These are phyloP conservation scores for Pangasianodon hypophthalmus DNA, from an alignment of 2,113 vertebrate species.

Conservation along the genomic window DNA sequence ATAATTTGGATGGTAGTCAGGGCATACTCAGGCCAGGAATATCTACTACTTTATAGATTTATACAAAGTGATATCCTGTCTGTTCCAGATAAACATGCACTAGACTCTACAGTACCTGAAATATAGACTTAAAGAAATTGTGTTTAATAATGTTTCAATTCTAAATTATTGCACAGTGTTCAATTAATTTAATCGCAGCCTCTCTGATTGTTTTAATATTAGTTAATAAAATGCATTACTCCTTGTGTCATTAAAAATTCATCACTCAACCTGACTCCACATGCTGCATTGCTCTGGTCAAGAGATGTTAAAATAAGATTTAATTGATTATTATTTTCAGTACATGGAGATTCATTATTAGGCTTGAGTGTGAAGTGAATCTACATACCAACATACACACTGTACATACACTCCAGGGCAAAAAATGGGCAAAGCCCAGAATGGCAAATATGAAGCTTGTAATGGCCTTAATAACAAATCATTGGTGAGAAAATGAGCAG, in stretches of 20 bases:
- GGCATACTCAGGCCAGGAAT: background rate
- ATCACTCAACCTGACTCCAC: background rate
- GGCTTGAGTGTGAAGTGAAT: background rate
- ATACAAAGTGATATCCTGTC: background rate
- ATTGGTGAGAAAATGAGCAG: too few relatives aligned
- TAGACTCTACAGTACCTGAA: background rate
- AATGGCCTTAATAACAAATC: too few relatives aligned
- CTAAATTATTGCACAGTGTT: background rate
- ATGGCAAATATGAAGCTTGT: too few relatives aligned
- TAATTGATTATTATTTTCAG: constrained; percentile 10
- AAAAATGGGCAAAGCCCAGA: too few relatives aligned
- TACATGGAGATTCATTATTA: constrained; percentile 9
- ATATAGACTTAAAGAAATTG: background rate
- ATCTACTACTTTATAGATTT: background rate
- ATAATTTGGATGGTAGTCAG: background rate
- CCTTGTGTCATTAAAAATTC: constrained; percentile 25
- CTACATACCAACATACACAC: background rate
- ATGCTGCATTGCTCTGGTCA: constrained; percentile 27
- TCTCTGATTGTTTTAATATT: background rate
- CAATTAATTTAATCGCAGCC: background rate
- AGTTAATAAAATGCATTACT: constrained; percentile 1
- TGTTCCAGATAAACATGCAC: background rate
- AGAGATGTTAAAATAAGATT: background rate
- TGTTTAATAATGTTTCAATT: background rate
- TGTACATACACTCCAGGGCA: too few relatives aligned